Conservation (phyloP, 2,888 invertebrate species). For the Phragmatobia fuliginosa region DNA sequence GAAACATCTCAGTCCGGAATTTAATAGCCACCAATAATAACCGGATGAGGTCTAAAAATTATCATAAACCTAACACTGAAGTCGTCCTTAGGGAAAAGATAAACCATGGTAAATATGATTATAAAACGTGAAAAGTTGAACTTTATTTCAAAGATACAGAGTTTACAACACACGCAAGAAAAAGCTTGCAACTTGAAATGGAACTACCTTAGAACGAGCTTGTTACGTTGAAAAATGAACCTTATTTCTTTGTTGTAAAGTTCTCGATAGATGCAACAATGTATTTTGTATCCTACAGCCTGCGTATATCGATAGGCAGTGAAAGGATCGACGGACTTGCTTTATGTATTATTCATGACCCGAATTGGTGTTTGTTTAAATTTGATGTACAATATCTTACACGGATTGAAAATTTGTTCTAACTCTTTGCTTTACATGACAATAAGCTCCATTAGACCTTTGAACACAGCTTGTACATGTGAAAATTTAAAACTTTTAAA, state of each 20-base stretch:
- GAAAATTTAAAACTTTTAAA: not conserved
- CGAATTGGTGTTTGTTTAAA: slow-evolving; percentile 80
- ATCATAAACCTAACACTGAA: slow-evolving; percentile 68
- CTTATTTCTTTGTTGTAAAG: slow-evolving; percentile 6
- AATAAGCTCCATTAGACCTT: slow-evolving; percentile 1
- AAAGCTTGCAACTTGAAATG: slow-evolving; percentile 20
- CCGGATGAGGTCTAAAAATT: slow-evolving; percentile 68
- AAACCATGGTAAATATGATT: slow-evolving; percentile 19
- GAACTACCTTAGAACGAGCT: not conserved
- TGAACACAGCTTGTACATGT: not conserved
- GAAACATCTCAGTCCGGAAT: slow-evolving; percentile 63
- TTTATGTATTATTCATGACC: slow-evolving; percentile 77
- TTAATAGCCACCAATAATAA: slow-evolving; percentile 69
- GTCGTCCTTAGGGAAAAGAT: slow-evolving; percentile 59
- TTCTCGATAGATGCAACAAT: slow-evolving; percentile 7
- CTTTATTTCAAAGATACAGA: slow-evolving; percentile 17
- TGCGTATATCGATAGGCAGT: slow-evolving; percentile 61
- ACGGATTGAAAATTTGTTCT: slow-evolving; percentile 67
- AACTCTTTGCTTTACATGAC: slow-evolving; percentile 39
- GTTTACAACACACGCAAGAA: slow-evolving; percentile 6
- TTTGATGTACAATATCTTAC: slow-evolving; percentile 75
- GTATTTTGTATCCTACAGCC: slow-evolving; percentile 44
- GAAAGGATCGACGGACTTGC: slow-evolving; percentile 61
- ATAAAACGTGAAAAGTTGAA: slow-evolving; percentile 6
- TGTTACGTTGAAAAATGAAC: slow-evolving; percentile 8